A percentile compares a stretch with the other conserved stretches of the same genome.
Evolutionary conservation across 2,113 vertebrate species (phyloP).

Genomic region (Rattus rattus): DNA sequence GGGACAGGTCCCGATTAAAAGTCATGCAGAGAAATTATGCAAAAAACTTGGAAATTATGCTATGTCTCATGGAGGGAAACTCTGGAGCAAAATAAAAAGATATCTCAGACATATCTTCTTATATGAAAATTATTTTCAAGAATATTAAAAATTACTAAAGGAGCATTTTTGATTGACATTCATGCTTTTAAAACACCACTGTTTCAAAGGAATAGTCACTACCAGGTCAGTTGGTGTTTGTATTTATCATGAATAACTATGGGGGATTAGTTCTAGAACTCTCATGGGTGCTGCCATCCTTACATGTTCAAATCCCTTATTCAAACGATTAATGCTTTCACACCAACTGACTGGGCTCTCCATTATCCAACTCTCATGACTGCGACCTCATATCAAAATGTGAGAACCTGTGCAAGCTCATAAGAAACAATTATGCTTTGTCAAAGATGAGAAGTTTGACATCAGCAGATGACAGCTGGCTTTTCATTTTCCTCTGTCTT

Average conservation of each 20-base stretch:
- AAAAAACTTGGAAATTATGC: neutral
- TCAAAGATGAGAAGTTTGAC: neutral
- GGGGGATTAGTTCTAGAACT: too few relatives aligned
- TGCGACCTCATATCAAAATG: neutral
- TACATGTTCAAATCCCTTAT: too few relatives aligned
- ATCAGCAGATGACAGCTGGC: neutral
- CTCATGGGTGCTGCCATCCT: too few relatives aligned
- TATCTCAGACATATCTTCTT: conserved; percentile 37
- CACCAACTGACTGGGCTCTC: neutral
- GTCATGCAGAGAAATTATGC: conserved; percentile 24
- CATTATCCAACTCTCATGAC: neutral
- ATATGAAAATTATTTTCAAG: conserved; percentile 51
- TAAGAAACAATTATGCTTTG: neutral
- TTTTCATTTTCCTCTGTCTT: neutral
- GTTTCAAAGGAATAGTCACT: neutral
- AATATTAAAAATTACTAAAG: conserved; percentile 21
- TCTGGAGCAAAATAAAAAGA: conserved; percentile 42
- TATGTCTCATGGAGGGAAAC: neutral
- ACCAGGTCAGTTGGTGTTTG: neutral
- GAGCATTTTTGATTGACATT: neutral
- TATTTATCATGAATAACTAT: too few relatives aligned
- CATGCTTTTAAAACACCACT: neutral
- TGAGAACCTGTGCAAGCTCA: neutral
- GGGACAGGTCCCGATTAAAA: neutral
- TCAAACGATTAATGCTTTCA: too few relatives aligned